Evolutionary conservation across 2,113 vertebrate genomes (phyloP), one percentile per base, ranked within the genome.

Genomic region (Thymallus thymallus): DNA sequence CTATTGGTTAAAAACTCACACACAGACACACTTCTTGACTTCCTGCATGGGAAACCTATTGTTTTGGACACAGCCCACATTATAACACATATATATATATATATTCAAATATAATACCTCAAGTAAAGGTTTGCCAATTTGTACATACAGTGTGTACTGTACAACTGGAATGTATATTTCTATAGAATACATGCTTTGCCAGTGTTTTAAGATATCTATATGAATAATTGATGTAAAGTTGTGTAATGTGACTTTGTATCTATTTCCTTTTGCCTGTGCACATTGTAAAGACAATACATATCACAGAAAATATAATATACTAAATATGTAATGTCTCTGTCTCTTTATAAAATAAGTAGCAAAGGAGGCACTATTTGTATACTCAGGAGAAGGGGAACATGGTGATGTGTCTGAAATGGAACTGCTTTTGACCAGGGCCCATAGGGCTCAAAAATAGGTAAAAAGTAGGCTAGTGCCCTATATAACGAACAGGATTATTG

Each of bases 151-250:
- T 1, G 10, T 60, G 1, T n/a, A n/a, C 6, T 60, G n/a, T 23
- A 22, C 48, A 51, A 51, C 6, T 55, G 26, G 68, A 29, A 16
- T 60, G 3, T 69, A 45, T 24, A 9, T 26, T 23, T 6, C 35
- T 68, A 32, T 13, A 5, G 32, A 30, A 7, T 20, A 58, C 18
- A n/a, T 7, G 13, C 24, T 9, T 48, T 48, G 9, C 35, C 35
- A 41, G 9, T 68, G 45, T 7, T 7, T 58, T 55, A 73, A 32
- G 48, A 26, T 67, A 45, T 72, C 58, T 32, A 87, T 84, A 84
- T 1, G 29, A 82, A 16, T 80, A 79, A 88, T 86, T 81, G 86
- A 85, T 90, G 76, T 86, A 82, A 82, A 84, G 84, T 5, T 80
- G 64, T 74, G 30, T 51, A 51, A n/a, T 29, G 29, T 81, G 58